Base-by-base conservation (phyloP, 2,888 invertebrate species). In the Drosophila prostipennis region DNA sequence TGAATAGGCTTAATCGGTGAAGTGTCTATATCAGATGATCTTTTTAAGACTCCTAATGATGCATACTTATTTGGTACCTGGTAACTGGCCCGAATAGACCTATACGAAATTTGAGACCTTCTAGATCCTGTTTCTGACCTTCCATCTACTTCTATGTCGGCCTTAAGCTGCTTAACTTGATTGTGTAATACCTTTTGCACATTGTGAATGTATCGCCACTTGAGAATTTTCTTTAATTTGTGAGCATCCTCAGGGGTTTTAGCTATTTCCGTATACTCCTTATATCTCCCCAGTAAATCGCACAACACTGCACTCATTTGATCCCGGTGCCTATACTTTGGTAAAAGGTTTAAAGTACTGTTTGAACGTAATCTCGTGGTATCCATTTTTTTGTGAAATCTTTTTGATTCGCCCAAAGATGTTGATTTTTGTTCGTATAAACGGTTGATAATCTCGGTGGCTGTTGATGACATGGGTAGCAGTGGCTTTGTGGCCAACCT, bases 161-260 rank as follows among this genome's bases (percentile, higher is more conserved):
- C 11, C 6, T 46, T 46, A 2, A 32, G 10, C 11, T 16, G 11
- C 46, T 16, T 46, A 2, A 46, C 2, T 16, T 32, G 10, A 32
- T 32, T 32, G 46, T 46, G 16, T 6, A 46, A 6, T 0, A 46
- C 1, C 32, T 46, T 46, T 16, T 46, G 46, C 5, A 46, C 29
- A 32, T 46, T 46, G 6, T 46, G 46, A 46, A 46, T 32, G 11
- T 46, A 46, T 6, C 46, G 46, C 46, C 29, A 32, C 11, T 46
- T 46, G 11, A 46, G 32, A 16, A 46, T 16, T 32, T 32, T 14
- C 32, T 32, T 46, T 0, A 11, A 3, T 32, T 46, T 46, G 6
- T 46, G 32, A 6, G 8, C 16, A 16, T 46, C 46, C 16, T 46
- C 46, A 16, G 46, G 29, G 14, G 14, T 46, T 6, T 16, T 32